Evolutionary conservation across 2,113 vertebrate genomes (phyloP).

Genomic region (Alethe castanea): DNA sequence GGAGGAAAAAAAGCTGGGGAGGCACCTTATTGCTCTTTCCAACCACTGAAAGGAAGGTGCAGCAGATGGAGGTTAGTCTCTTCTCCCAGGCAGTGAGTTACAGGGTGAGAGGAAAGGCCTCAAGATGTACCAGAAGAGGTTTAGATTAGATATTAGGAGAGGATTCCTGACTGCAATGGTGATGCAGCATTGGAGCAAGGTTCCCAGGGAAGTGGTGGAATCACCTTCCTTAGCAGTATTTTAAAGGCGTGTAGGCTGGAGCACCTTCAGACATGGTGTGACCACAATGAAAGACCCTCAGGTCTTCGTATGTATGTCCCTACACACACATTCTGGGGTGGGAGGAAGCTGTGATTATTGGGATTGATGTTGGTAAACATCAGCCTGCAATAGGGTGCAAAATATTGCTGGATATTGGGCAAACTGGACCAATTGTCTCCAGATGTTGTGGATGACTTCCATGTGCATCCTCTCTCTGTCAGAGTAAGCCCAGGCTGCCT

Average conservation of each 20-base stretch:
- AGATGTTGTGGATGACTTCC: not conserved
- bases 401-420: no score
- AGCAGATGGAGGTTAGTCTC: not conserved
- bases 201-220: not conserved
- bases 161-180: not conserved
- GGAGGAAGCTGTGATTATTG: not conserved
- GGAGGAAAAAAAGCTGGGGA: not conserved
- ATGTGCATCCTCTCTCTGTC: accelerated
- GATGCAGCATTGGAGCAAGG: not conserved
- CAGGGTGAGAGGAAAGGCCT: not conserved
- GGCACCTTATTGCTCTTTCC: not conserved
- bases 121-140: not conserved
- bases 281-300: not conserved
- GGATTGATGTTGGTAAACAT: not conserved
- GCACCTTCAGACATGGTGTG: no score
- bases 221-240: accelerated
- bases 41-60: not conserved
- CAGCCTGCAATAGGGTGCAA: not conserved
- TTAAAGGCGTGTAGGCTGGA: not conserved
- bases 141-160: not conserved
- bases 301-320: accelerated
- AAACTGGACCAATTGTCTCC: not conserved
- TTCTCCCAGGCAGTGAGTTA: not conserved
- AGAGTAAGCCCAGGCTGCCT: not conserved
- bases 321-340: not conserved